phyloP scores from a whole-genome alignment of 1,140 invertebrate species.

The Cepaea nemoralis region DNA sequence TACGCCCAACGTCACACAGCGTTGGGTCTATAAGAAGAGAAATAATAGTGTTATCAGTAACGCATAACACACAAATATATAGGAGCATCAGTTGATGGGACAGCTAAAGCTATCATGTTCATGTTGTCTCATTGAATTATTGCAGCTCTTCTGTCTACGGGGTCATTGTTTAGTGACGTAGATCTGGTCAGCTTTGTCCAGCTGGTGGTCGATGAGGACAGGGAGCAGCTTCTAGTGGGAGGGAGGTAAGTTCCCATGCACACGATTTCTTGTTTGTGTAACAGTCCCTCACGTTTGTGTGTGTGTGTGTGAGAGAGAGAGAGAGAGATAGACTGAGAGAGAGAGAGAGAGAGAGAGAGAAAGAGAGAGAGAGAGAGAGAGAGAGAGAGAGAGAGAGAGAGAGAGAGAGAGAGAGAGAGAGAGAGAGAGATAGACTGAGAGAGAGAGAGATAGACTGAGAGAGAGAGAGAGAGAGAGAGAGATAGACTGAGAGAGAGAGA shows the following conservation, averaged over 20 bases:
- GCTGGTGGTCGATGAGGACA: constrained; percentile 50
- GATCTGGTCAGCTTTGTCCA: constrained; percentile 52
- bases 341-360: background rate
- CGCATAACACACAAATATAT: no score
- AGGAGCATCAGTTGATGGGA: no score
- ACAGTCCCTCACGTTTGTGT: no score
- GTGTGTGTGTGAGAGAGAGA: background rate
- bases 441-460: background rate
- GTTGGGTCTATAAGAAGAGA: no score
- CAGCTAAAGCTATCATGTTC: no score
- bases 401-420: background rate
- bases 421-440: background rate
- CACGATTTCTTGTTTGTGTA: no score
- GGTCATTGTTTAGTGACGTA: constrained; percentile 47
- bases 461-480: background rate
- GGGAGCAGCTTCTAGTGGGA: constrained; percentile 55
- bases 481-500: background rate
- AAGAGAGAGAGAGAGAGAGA: background rate
- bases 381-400: background rate
- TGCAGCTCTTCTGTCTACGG: constrained; percentile 27
- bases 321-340: background rate
- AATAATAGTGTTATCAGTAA: no score
- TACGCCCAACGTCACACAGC: no score
- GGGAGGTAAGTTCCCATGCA: constrained; percentile 71
- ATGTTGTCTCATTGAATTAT: no score